A percentile compares a stretch with the other conserved stretches of the same genome.
phyloP scores from a whole-genome alignment of 2,797 vertebrate genomes.

The Intellagama lesueurii region DNA sequence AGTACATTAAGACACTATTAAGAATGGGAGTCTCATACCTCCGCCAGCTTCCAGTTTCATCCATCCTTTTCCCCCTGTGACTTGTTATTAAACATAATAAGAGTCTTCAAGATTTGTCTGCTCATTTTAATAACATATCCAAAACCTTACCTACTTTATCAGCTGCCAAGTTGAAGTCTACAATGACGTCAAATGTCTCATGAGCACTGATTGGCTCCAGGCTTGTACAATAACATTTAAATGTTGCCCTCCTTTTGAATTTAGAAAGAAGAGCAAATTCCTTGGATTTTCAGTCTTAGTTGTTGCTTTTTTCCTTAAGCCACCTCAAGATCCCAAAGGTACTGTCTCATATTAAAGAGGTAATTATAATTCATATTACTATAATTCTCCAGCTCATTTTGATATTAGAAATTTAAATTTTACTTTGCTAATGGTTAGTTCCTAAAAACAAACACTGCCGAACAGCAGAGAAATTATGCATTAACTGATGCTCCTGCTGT shows the following conservation, averaged over 20 bases:
- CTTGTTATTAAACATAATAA: slow-evolving; percentile 74
- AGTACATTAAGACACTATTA: background rate
- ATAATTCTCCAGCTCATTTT: slow-evolving; percentile 49
- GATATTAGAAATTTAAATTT: slow-evolving; percentile 46
- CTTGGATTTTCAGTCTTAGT: slow-evolving; percentile 58
- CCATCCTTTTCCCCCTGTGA: slow-evolving; percentile 46
- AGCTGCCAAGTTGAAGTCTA: slow-evolving; percentile 52
- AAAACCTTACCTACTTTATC: slow-evolving; percentile 50
- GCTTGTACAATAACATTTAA: slow-evolving; percentile 63
- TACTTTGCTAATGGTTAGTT: background rate
- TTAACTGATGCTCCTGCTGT: background rate
- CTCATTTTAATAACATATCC: slow-evolving; percentile 68
- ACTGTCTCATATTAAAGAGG: slow-evolving; percentile 64
- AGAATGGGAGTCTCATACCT: background rate
- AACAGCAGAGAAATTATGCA: background rate
- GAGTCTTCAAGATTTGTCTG: slow-evolving; percentile 62
- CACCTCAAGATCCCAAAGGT: slow-evolving; percentile 53
- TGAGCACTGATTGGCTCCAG: slow-evolving; percentile 64
- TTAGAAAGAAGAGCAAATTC: slow-evolving; percentile 58
- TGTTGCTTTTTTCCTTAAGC: slow-evolving; percentile 39
- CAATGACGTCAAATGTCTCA: slow-evolving; percentile 61
- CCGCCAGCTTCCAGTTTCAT: background rate
- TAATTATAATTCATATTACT: slow-evolving; percentile 40
- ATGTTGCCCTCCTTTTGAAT: slow-evolving; percentile 58
- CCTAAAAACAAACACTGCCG: background rate